Base-by-base conservation (phyloP, 1,140 invertebrate species). In the Bombus difficillimus region DNA sequence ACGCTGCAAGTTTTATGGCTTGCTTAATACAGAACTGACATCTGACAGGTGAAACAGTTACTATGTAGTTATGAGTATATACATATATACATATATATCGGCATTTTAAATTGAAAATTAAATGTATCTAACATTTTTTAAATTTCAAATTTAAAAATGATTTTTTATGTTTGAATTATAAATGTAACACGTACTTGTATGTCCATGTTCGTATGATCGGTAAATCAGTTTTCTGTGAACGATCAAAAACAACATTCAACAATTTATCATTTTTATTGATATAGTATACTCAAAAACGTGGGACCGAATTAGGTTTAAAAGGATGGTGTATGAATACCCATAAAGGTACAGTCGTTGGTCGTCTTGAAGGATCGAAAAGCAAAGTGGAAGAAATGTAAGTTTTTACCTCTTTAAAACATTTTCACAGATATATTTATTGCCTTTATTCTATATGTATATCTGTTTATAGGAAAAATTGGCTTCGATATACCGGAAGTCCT, bases 251-350 rank as follows among this genome's bases (percentile, higher is more conserved):
- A 75, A 53, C 1, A 34, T 39, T 13, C 12, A 79, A 71, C 18
- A 22, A n/a, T n/a, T 43, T n/a, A 69, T 34, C 1, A 13, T 73
- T 73, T 72, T n/a, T 15, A 22, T 72, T 28, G 34, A 90, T 93
- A 18, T 78, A 98, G 97, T 95, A 96, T 85, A 98, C 97, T 10
- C 96, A 97, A 92, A 94, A 96, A 88, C 96, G 96, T 93, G 97
- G 96, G 1, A 96, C 96, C 80, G 96, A 96, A 89, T 93, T 97
- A 32, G 96, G 96, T 8, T 89, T 98, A 2, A 96, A 95, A 90
- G 97, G 98, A 32, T 98, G 97, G 97, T 97, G 97, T 88, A 97
- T 96, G 95, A 98, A 98, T 92, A 98, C 97, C 0, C 88, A 95
- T 3, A 86, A 94, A 75, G 96, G 96, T n/a, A 98, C 97, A 10